A percentile compares a stretch with the other conserved stretches of the same genome.
These are phyloP conservation scores for Theretra japonica DNA, from an alignment of 2,888 invertebrate species.

Conservation along the genomic window DNA sequence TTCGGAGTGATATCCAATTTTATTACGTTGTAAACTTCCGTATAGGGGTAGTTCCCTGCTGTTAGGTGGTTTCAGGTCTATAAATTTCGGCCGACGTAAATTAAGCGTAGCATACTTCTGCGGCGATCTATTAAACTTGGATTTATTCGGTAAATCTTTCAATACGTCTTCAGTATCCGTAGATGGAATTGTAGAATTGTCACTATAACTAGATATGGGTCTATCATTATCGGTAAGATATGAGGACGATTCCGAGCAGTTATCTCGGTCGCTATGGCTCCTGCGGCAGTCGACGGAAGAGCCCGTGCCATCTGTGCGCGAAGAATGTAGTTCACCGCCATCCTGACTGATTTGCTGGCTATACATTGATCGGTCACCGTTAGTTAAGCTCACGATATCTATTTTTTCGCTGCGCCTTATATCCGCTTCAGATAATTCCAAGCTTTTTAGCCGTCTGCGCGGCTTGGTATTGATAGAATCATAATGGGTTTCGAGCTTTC, in stretches of 20 bases:
- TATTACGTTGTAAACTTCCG: slow-evolving; percentile 74
- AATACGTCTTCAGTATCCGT: slow-evolving; percentile 81
- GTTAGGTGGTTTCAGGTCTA: slow-evolving; percentile 69
- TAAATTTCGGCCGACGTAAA: slow-evolving; percentile 77
- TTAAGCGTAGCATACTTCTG: slow-evolving; percentile 81
- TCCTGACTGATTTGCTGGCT: slow-evolving; percentile 74
- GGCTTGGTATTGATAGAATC: slow-evolving; percentile 82
- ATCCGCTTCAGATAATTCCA: slow-evolving; percentile 70
- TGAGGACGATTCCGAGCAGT: slow-evolving; percentile 81
- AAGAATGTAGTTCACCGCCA: slow-evolving; percentile 77
- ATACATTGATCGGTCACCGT: slow-evolving; percentile 72
- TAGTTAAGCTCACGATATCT: slow-evolving; percentile 66
- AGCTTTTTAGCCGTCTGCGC: slow-evolving; percentile 75
- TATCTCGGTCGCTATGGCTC: slow-evolving; percentile 80
- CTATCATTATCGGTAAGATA: slow-evolving; percentile 80
- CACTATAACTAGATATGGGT: slow-evolving; percentile 81
- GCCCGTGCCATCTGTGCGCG: slow-evolving; percentile 74
- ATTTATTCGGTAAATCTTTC: slow-evolving; percentile 78
- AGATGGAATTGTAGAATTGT: slow-evolving; percentile 80
- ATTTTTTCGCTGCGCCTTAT: slow-evolving; percentile 65
- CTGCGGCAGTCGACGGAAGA: slow-evolving; percentile 77
- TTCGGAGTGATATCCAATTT: slow-evolving; percentile 80
- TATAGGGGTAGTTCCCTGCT: slow-evolving; percentile 69
- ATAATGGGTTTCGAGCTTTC: slow-evolving; percentile 73
- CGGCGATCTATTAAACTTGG: slow-evolving; percentile 79